These are phyloP conservation scores for Oreamnos americanus DNA, from an alignment of 2,113 vertebrate species.

Conservation along the genomic window DNA sequence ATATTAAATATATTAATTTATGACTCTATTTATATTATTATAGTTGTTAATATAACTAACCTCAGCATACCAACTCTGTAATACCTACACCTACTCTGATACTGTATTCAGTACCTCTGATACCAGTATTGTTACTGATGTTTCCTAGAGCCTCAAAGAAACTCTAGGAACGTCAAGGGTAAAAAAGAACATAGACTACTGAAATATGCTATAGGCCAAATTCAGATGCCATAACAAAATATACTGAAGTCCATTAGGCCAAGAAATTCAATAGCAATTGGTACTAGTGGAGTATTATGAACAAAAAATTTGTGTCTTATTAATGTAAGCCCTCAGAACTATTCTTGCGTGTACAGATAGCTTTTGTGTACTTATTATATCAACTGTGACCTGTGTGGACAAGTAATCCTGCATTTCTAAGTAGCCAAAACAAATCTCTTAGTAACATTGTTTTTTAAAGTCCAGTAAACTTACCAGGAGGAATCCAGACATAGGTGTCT, in stretches of 20 bases:
- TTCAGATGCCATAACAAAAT: not conserved
- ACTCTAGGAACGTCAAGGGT: not conserved
- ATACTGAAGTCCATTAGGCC: not conserved
- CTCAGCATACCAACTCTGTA: not conserved
- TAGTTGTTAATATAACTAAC: not conserved
- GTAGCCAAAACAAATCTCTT: not conserved
- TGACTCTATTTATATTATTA: not conserved
- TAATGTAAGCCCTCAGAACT: not conserved
- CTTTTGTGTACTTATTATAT: not conserved
- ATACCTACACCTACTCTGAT: not conserved
- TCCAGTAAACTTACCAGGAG: not conserved
- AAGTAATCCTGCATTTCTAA: not conserved
- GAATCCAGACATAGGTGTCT: not conserved
- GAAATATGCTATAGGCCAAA: not conserved
- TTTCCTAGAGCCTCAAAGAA: not conserved
- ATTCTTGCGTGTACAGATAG: not conserved
- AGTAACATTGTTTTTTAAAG: not conserved
- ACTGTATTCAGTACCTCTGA: not conserved
- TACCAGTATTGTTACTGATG: not conserved
- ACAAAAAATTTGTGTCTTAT: not conserved
- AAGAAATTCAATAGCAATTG: not conserved
- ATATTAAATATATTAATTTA: not conserved
- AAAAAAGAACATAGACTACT: not conserved
- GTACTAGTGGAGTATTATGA: not conserved
- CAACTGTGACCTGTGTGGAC: not conserved